Conservation (phyloP, 2,797 vertebrate species). For the Decapterus maruadsi region DNA sequence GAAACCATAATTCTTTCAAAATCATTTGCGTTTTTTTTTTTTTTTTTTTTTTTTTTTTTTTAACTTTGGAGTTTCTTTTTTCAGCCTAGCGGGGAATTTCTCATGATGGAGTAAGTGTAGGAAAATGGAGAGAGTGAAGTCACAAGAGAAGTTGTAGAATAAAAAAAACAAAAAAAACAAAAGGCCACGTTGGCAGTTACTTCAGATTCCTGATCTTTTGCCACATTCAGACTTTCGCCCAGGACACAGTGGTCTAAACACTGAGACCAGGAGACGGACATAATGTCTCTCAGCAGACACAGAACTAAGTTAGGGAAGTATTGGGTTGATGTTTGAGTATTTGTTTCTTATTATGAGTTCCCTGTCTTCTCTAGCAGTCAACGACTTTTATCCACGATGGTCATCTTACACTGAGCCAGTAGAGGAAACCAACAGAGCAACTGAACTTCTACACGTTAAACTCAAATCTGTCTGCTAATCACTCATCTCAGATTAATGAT, state of each 20-base stretch:
- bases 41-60: not conserved
- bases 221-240: not conserved
- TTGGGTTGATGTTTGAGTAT: not conserved
- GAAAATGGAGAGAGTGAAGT: not conserved
- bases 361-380: not conserved
- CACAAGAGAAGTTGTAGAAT: not conserved
- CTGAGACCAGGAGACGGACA: not conserved
- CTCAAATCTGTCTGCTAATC: too few relatives aligned
- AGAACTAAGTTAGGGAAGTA: not conserved
- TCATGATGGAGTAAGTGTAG: not conserved
- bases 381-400: not conserved
- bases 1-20: constrained; percentile 25
- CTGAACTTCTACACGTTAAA: too few relatives aligned
- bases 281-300: not conserved
- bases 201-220: not conserved
- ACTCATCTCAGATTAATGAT: too few relatives aligned
- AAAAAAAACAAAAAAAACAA: not conserved
- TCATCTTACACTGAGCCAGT: not conserved
- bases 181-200: not conserved
- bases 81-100: not conserved
- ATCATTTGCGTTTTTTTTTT: constrained; percentile 1
- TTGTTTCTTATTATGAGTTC: not conserved
- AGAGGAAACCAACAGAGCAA: too few relatives aligned
- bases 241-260: not conserved
- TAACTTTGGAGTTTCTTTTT: not conserved